Evolutionary conservation across 1,140 invertebrate genomes (phyloP), one percentile per base, ranked within the genome.

Genomic region (Pseudachorutes palmiensis): DNA sequence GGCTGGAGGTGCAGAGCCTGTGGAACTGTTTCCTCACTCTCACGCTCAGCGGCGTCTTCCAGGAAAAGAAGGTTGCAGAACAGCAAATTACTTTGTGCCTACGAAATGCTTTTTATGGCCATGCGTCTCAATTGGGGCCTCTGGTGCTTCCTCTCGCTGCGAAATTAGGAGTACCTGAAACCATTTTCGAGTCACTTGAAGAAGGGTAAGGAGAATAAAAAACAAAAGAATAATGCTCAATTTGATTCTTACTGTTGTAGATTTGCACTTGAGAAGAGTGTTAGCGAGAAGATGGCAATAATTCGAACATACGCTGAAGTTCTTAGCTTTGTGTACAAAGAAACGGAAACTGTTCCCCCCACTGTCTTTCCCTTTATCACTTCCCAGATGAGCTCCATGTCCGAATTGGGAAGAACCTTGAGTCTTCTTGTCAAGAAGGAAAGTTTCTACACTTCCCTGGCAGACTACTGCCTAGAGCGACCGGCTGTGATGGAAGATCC

Each of bases 1-100:
- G 59, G 64, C 12, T 59, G 29, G 51, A 68, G 55, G 24, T 64
- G 36, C 24, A 45, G 29, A n/a, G 31, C 48, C 45, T 68, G 1
- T 68, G 67, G 67, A 68, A 68, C 29, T 57, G 61, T 29, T 68
- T 68, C 28, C 32, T 68, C 29, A 64, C 62, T 9, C 33, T 68
- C 3, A 59, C 62, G 19, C n/a, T 61, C 14, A 57, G 64, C 26
- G 67, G 67, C n/a, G 3, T 68, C 19, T 36, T 64, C 3, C 24
- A 55, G 29, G 67, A 68, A 22, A 62, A 32, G 22, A 29, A 64
- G 2, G 9, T 60, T 12, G 67, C 67, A 24, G 36, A 60, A 26
- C 33, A 58, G 28, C 62, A 68, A 58, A 30, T 68, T 14, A 1
- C 64, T 31, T 31, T 49, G 2, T 65, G 55, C 22, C 45, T 32